Evolutionary conservation across 2,113 vertebrate species (phyloP).

Genomic region (Anolis sagrei): DNA sequence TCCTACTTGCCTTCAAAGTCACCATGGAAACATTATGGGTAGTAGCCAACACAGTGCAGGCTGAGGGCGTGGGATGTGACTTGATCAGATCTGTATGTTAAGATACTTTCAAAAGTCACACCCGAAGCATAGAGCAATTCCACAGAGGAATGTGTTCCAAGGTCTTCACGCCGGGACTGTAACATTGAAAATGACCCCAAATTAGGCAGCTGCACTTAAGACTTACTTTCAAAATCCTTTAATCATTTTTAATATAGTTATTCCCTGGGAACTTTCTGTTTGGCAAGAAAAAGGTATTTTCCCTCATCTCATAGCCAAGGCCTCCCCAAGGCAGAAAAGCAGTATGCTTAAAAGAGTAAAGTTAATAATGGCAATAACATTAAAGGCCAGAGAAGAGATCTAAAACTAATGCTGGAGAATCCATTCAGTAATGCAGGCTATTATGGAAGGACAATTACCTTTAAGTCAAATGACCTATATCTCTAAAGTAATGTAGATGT

Average conservation of each 20-base stretch:
- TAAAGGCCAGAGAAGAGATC: slow-evolving; percentile 65
- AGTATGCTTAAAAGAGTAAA: slow-evolving; percentile 58
- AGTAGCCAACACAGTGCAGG: background rate
- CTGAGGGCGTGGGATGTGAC: background rate
- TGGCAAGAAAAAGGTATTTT: slow-evolving; percentile 11
- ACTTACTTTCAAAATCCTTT: background rate
- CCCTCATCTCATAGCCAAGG: background rate
- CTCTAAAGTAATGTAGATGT: slow-evolving; percentile 54
- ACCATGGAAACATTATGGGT: background rate
- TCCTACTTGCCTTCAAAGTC: background rate
- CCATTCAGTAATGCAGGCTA: slow-evolving; percentile 55
- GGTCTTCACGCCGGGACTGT: background rate
- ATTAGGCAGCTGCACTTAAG: slow-evolving; percentile 4
- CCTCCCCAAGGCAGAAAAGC: slow-evolving; percentile 41
- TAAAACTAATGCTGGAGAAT: slow-evolving; percentile 57
- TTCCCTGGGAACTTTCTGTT: background rate
- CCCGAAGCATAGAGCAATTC: background rate
- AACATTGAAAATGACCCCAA: background rate
- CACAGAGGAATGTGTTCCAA: background rate
- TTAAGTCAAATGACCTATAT: slow-evolving; percentile 66
- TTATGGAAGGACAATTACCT: slow-evolving; percentile 73
- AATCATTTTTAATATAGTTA: slow-evolving; percentile 1
- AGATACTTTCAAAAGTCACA: background rate
- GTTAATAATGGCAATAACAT: slow-evolving; percentile 74
- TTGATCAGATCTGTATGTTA: background rate